These are phyloP conservation scores for Myoxocephalus aenaeus DNA, from an alignment of 2,797 vertebrate genomes.

Conservation along the genomic window DNA sequence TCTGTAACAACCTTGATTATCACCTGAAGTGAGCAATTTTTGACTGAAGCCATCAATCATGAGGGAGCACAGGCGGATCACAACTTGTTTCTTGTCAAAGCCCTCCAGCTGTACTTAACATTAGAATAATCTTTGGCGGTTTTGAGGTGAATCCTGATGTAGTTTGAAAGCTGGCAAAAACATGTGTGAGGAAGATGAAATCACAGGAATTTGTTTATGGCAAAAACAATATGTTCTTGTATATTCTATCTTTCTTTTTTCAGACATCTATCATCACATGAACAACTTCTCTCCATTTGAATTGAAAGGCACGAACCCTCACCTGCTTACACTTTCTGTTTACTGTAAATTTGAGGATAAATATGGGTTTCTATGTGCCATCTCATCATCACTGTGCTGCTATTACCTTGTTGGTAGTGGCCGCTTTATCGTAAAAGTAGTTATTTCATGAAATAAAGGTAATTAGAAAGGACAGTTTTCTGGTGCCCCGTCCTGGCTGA, in stretches of 20 bases:
- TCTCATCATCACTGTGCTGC: slow-evolving; percentile 8
- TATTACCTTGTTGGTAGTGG: slow-evolving; percentile 32
- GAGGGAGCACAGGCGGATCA: slow-evolving; percentile 16
- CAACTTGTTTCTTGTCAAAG: slow-evolving; percentile 24
- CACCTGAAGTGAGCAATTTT: slow-evolving; percentile 2
- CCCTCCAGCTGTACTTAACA: slow-evolving; percentile 22
- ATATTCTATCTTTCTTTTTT: background rate
- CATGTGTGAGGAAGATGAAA: slow-evolving; percentile 3
- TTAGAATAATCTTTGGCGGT: slow-evolving; percentile 30
- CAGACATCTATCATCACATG: background rate
- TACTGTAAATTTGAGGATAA: background rate
- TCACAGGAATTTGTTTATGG: background rate
- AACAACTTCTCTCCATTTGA: background rate
- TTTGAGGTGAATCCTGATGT: slow-evolving; percentile 26
- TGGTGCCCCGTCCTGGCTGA: slow-evolving; percentile 14
- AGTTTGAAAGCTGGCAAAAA: slow-evolving; percentile 25
- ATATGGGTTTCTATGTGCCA: background rate
- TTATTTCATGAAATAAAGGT: slow-evolving; percentile 36
- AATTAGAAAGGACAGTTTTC: slow-evolving; percentile 31
- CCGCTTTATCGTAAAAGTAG: slow-evolving; percentile 22
- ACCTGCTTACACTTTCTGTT: slow-evolving; percentile 16
- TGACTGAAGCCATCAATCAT: slow-evolving; percentile 31
- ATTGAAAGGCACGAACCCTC: background rate
- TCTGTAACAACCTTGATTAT: background rate
- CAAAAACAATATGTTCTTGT: background rate